These are phyloP conservation scores for Crocidura indochinensis DNA, from an alignment of 2,797 vertebrate species.

Conservation along the genomic window DNA sequence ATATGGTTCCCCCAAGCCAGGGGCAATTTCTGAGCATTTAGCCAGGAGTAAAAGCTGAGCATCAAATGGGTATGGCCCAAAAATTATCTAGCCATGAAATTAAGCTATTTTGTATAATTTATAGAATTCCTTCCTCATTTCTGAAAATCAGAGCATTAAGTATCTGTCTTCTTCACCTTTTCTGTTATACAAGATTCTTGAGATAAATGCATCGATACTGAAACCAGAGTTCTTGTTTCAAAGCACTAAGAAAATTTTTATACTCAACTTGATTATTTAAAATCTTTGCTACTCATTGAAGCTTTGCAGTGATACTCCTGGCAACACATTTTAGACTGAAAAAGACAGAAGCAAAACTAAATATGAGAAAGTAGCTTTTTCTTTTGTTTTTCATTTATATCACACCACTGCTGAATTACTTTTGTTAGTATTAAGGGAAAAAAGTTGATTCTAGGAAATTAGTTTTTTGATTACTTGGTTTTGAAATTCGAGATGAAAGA, in stretches of 20 bases:
- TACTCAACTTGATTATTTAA: background rate
- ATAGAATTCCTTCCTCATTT: background rate
- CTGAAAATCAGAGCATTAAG: background rate
- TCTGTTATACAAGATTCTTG: background rate
- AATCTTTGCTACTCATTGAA: background rate
- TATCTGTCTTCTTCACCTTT: background rate
- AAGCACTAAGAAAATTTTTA: background rate
- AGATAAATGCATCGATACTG: background rate
- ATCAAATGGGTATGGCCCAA: no score
- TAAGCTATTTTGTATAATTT: background rate
- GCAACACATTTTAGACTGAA: background rate
- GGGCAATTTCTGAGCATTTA: no score
- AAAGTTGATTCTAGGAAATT: background rate
- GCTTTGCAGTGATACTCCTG: background rate
- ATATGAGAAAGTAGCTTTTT: background rate
- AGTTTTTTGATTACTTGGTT: background rate
- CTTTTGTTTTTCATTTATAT: background rate
- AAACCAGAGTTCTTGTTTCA: background rate
- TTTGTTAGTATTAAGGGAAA: constrained; percentile 18
- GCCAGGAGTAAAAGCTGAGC: no score
- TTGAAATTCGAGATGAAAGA: constrained; percentile 27
- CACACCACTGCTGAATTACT: background rate
- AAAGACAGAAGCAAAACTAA: constrained; percentile 38
- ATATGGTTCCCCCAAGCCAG: no score
- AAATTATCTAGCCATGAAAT: background rate